A percentile compares a stretch with the other conserved stretches of the same genome.
These are phyloP conservation scores for Phocides pigmalion DNA, from an alignment of 1,140 invertebrate species.

Conservation along the genomic window DNA sequence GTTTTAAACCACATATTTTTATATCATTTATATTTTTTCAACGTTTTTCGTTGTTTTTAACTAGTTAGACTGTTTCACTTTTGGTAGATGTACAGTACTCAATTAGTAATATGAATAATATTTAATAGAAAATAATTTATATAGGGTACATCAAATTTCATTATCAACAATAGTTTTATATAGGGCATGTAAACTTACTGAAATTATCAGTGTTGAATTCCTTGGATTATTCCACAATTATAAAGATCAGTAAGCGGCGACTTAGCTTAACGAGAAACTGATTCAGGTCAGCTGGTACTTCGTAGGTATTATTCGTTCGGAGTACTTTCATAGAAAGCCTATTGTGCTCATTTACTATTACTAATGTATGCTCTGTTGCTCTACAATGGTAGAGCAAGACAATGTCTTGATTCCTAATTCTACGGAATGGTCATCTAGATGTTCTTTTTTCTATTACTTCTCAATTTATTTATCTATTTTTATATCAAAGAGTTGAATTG, in stretches of 20 bases:
- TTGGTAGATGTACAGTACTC: too few relatives aligned
- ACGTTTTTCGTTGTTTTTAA: too few relatives aligned
- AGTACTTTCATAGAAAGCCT: not conserved
- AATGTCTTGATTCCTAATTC: not conserved
- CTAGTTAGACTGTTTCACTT: too few relatives aligned
- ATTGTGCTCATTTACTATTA: conserved; percentile 1
- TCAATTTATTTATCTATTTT: too few relatives aligned
- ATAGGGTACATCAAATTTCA: too few relatives aligned
- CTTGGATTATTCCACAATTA: not conserved
- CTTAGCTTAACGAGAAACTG: not conserved
- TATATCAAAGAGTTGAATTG: too few relatives aligned
- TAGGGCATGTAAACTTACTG: too few relatives aligned
- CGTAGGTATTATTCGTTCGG: not conserved
- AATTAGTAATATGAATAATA: too few relatives aligned
- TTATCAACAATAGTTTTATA: too few relatives aligned
- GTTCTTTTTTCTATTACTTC: not conserved
- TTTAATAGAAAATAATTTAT: too few relatives aligned
- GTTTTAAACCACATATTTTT: too few relatives aligned
- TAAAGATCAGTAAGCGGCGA: not conserved
- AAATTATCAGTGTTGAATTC: not conserved
- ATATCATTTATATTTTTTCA: too few relatives aligned
- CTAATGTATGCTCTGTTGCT: not conserved
- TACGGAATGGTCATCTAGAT: conserved; percentile 5
- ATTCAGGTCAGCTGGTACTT: not conserved
- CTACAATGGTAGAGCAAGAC: not conserved